Evolutionary conservation across 1,140 invertebrate species (phyloP).

Genomic region (Coboldia fuscipes): DNA sequence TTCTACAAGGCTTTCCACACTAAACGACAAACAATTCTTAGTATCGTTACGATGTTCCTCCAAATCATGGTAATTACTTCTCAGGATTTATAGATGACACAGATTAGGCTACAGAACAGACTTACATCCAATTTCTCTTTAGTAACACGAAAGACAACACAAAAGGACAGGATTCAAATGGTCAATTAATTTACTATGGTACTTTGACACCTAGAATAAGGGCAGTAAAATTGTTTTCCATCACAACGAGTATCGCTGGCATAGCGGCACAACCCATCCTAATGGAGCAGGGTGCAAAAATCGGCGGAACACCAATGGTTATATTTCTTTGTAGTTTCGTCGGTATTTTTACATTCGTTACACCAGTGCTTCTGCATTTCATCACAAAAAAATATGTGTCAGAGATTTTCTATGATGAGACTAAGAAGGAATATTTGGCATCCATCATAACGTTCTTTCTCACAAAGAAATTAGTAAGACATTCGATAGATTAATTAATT

Average conservation of each 20-base stretch:
- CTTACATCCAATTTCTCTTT: no score
- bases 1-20: no score
- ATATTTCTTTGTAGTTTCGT: slow-evolving; percentile 38
- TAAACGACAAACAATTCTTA: no score
- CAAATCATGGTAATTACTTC: no score
- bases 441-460: slow-evolving; percentile 44
- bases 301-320: slow-evolving; percentile 28
- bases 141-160: no score
- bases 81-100: no score
- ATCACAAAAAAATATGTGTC: slow-evolving; percentile 73
- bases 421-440: slow-evolving; percentile 41
- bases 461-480: slow-evolving; percentile 31
- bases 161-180: no score
- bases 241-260: slow-evolving; percentile 46
- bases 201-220: slow-evolving; percentile 39
- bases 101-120: no score
- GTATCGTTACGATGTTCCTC: no score
- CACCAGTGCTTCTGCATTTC: slow-evolving; percentile 60
- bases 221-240: slow-evolving; percentile 57
- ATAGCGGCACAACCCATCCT: slow-evolving; percentile 51
- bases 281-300: slow-evolving; percentile 30
- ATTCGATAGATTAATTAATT: slow-evolving; percentile 1
- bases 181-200: slow-evolving; percentile 46
- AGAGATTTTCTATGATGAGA: slow-evolving; percentile 43
- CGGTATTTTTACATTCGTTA: slow-evolving; percentile 60